Evolutionary conservation across 2,888 invertebrate species (phyloP), one percentile per base, ranked within the genome.

Genomic region (Lottia scabra): DNA sequence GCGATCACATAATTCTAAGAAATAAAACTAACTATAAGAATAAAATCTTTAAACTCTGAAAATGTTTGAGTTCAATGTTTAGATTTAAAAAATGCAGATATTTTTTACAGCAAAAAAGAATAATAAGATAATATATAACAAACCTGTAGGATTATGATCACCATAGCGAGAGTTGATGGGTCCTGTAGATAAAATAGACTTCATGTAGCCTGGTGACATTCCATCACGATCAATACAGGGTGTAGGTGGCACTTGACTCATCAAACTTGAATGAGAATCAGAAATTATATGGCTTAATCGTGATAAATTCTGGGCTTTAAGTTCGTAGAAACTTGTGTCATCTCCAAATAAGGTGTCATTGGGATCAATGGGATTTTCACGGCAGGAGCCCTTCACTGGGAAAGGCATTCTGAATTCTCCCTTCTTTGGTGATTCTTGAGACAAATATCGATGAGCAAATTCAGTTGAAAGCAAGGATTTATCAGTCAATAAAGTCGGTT

Each of bases 381-480:
- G 19, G 13, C 30, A 19, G 23, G 19, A 43, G 3, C 23, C 19
- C 15, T 43, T 44, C 10, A 63, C 63, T 27, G 43, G 68, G 10
- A 56, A 56, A 3, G 56, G 56, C 19, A 56, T 23, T 13, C 23
- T 56, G 10, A 56, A 56, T 48, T 48, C 19, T 2, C 70, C 23
- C 23, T 69, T 63, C n/a, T 70, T 63, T 27, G 73, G 72, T 30
- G 71, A 63, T 44, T 79, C 80, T 23, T 81, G 63, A 15, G 72
- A 71, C 19, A 84, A 72, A 73, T 84, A 81, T 27, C 78, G 79
- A 65, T 78, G 76, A 48, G 83, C 84, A 80, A 84, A 84, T 27
- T 79, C 77, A 23, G 80, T 81, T 23, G 77, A 74, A 65, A 83
- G 26, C 67, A 84, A 70, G 2, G 84, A 82, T 45, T 78, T 71